These are phyloP conservation scores for Campoplex nolae DNA, from an alignment of 2,888 invertebrate genomes.

Conservation along the genomic window DNA sequence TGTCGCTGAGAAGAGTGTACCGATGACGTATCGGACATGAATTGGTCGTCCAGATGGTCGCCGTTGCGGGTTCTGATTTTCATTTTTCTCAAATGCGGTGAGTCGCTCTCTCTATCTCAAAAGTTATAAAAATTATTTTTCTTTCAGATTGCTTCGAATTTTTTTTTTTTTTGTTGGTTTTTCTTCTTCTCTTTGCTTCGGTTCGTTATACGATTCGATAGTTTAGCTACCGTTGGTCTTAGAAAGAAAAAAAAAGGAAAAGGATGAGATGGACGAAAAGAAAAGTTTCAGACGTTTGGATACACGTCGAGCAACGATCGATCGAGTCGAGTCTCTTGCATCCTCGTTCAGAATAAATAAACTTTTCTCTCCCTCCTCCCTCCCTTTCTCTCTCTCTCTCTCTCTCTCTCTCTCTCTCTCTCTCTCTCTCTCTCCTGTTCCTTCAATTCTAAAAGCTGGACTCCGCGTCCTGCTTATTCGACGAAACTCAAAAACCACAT, in stretches of 20 bases:
- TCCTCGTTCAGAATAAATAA: slow-evolving; percentile 29
- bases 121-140: neutral
- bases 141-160: neutral
- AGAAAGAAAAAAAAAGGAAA: neutral
- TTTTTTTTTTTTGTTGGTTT: too few species aligned
- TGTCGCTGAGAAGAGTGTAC: slow-evolving; percentile 74
- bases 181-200: neutral
- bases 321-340: slow-evolving; percentile 15
- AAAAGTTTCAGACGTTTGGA: neutral
- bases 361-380: neutral
- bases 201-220: neutral
- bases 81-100: slow-evolving; percentile 81
- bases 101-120: slow-evolving; percentile 67
- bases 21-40: slow-evolving; percentile 83
- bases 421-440: neutral
- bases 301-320: slow-evolving; percentile 16
- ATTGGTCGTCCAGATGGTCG: slow-evolving; percentile 82
- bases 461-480: slow-evolving; percentile 41
- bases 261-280: neutral
- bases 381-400: neutral
- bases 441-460: slow-evolving; percentile 8
- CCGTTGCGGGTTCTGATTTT: slow-evolving; percentile 81
- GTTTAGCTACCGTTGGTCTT: neutral
- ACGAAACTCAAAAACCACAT: slow-evolving; percentile 28
- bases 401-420: neutral